Evolutionary conservation across 2,888 invertebrate genomes (phyloP).

Genomic region (Yponomeuta evonymella): DNA sequence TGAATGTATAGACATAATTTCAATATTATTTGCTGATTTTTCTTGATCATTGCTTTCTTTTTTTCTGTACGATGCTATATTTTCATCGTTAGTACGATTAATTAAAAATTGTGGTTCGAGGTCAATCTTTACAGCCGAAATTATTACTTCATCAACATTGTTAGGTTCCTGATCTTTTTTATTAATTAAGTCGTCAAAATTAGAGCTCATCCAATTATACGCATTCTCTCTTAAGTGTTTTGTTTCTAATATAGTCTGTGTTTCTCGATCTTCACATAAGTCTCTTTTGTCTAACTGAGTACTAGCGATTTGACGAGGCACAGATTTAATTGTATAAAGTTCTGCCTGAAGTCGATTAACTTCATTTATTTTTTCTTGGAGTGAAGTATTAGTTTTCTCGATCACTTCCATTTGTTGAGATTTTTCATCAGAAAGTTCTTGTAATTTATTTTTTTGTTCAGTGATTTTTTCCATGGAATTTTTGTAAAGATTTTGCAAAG

Average conservation of each 20-base stretch:
- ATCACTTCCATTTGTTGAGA: conserved; percentile 29
- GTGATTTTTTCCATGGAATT: conserved; percentile 36
- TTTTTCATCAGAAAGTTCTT: conserved; percentile 32
- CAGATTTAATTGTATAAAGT: conserved; percentile 37
- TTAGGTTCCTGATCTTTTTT: not conserved
- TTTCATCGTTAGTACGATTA: too few relatives aligned
- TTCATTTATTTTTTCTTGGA: conserved; percentile 42
- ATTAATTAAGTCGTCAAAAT: conserved; percentile 15
- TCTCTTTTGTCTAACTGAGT: conserved; percentile 27
- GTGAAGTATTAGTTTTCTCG: conserved; percentile 31
- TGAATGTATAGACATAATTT: not conserved
- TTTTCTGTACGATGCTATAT: conserved; percentile 29
- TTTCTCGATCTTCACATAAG: not conserved
- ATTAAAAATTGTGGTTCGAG: conserved; percentile 36
- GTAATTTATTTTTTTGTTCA: conserved; percentile 38
- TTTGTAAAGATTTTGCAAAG: conserved; percentile 42
- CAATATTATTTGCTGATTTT: not conserved
- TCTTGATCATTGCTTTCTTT: not conserved
- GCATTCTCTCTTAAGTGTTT: not conserved
- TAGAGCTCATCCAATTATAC: not conserved
- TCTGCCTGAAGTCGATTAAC: conserved; percentile 35
- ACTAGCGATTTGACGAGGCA: conserved; percentile 26
- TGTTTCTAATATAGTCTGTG: not conserved
- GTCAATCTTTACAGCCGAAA: conserved; percentile 27
- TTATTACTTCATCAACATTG: conserved; percentile 20